Base-by-base conservation (phyloP, 2,888 invertebrate genomes). In the Dasysyrphus tricinctus region DNA sequence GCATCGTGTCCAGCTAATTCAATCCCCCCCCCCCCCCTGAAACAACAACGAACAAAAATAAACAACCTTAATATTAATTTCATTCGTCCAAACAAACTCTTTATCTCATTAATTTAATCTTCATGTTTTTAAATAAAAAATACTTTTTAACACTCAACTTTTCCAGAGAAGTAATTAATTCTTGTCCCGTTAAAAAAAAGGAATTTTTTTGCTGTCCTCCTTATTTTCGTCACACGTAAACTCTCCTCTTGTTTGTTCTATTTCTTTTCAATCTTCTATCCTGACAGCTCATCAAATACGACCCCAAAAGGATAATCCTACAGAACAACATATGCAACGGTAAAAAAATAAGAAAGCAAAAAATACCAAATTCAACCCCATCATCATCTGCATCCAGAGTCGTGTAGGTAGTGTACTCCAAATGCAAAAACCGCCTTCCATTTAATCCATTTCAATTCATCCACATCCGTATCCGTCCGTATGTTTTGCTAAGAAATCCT, bases 201-300 rank as follows among this genome's bases (percentile, higher is more conserved):
- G n/a, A 12, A 39, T 11, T 47, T 32, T 34, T n/a, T 57, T 44
- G 7, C 12, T 54, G n/a, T n/a, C 4, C 7, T 47, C 3, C 29
- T 59, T 47, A 6, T 65, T 65, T 67, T 67, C 51, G 56, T 63
- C 78, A 70, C 51, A 61, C 51, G 65, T 42, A n/a, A 78, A 54
- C 61, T 70, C 32, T 57, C 12, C 57, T 70, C 57, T 70, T 70
- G 63, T 75, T 70, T 75, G 80, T 77, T 61, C 56, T 70, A 77
- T 67, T 85, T 85, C 51, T 85, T 61, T 77, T 85, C 75, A 75
- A 67, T 79, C 78, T 82, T 59, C 82, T 29, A 54, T 79, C 78
- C 82, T 79, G 82, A 75, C 78, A 82, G 78, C 82, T 75, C 86
- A 82, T 86, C 86, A 82, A 86, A 86, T 82, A 74, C 63, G 39